Conservation (phyloP, 2,797 vertebrate species). For the Danio aesculapii region DNA sequence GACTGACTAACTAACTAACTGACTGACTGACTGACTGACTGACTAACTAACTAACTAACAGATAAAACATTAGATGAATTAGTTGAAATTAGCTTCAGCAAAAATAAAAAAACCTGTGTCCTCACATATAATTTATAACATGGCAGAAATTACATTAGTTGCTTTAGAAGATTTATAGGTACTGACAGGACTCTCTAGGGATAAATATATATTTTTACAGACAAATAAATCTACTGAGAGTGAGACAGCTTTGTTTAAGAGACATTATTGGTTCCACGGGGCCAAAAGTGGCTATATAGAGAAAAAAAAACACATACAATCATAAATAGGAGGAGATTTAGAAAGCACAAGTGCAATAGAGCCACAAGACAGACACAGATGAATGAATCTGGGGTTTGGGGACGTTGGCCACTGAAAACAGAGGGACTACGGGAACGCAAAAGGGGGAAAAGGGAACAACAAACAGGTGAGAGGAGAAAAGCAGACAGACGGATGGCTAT, state of each 20-base stretch:
- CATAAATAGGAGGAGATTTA: background rate
- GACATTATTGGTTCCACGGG: too few species aligned
- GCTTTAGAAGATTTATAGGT: background rate
- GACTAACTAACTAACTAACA: too few species aligned
- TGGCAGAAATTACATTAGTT: background rate
- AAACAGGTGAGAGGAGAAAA: conserved; percentile 50
- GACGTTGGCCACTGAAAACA: conserved; percentile 43
- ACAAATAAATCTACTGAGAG: background rate
- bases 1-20: too few species aligned
- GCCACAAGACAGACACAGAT: conserved; percentile 43
- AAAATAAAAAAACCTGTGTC: too few species aligned
- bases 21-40: too few species aligned
- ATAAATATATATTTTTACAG: too few species aligned
- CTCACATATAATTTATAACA: conserved; percentile 2
- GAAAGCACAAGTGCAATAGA: background rate
- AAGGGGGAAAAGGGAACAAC: conserved; percentile 36
- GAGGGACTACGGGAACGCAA: conserved; percentile 2
- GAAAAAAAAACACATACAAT: background rate
- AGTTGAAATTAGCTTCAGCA: too few species aligned
- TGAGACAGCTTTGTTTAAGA: background rate
- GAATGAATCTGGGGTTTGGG: conserved; percentile 47
- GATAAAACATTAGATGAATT: too few species aligned
- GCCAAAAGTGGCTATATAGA: background rate
- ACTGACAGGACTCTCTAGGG: background rate
- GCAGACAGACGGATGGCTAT: conserved; percentile 69